phyloP scores from a whole-genome alignment of 2,113 vertebrate genomes.

The Mus pahari region DNA sequence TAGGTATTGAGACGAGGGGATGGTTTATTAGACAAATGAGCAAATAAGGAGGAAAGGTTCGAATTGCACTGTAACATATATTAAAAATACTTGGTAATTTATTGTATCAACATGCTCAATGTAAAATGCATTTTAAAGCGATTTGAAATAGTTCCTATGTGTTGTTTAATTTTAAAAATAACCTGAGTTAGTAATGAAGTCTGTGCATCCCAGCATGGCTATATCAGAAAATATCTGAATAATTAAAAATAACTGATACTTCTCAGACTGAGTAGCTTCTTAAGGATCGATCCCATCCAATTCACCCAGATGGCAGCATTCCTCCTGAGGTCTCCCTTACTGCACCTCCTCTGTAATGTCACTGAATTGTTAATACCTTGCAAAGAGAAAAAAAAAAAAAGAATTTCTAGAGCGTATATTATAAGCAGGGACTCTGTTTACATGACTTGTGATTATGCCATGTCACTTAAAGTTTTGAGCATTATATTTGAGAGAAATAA shows the following conservation, averaged over 20 bases:
- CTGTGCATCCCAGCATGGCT: neutral
- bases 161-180: constrained; percentile 35
- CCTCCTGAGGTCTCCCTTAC: neutral
- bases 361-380: neutral
- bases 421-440: neutral
- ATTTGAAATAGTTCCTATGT: neutral
- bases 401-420: neutral
- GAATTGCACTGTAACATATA: neutral
- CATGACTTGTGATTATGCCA: neutral
- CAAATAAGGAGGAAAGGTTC: neutral
- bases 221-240: neutral
- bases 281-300: neutral
- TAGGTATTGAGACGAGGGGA: neutral
- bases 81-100: neutral
- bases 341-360: neutral
- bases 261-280: neutral
- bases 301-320: neutral
- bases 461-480: neutral
- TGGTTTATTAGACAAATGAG: neutral
- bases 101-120: neutral
- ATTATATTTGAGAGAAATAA: neutral
- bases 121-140: neutral
- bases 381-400: neutral
- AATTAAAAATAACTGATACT: neutral
- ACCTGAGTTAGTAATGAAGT: neutral